These are phyloP conservation scores for Nothoprocta pentlandii DNA, from an alignment of 2,113 vertebrate genomes.

Conservation along the genomic window DNA sequence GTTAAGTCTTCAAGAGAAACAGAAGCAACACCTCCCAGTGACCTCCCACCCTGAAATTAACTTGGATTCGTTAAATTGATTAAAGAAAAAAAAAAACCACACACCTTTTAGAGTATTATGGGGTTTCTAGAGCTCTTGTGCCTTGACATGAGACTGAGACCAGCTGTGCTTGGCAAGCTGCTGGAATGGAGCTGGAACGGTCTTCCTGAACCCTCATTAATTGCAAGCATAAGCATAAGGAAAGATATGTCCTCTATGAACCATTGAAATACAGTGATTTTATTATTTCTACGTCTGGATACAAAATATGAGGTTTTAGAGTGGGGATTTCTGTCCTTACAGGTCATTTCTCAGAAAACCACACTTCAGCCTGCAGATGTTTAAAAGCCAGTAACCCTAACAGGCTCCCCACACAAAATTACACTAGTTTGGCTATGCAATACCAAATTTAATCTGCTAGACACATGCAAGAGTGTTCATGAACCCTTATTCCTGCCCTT, in stretches of 20 bases:
- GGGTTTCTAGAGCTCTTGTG: background rate
- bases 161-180: background rate
- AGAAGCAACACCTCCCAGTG: background rate
- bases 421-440: background rate
- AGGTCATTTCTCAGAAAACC: background rate
- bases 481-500: background rate
- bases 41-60: background rate
- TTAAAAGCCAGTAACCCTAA: background rate
- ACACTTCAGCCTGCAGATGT: background rate
- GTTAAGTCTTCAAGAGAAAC: background rate
- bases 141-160: background rate
- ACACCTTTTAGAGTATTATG: background rate
- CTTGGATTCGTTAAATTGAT: background rate
- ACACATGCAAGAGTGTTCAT: background rate
- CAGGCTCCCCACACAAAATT: background rate
- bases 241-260: background rate
- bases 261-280: background rate
- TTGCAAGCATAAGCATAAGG: background rate
- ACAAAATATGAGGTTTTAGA: background rate
- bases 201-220: background rate
- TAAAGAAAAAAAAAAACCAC: background rate
- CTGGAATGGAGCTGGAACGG: background rate
- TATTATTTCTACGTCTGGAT: background rate
- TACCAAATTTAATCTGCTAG: background rate
- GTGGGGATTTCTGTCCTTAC: background rate